Base-by-base conservation (phyloP, 2,113 vertebrate species). In the Anarrhichthys ocellatus region DNA sequence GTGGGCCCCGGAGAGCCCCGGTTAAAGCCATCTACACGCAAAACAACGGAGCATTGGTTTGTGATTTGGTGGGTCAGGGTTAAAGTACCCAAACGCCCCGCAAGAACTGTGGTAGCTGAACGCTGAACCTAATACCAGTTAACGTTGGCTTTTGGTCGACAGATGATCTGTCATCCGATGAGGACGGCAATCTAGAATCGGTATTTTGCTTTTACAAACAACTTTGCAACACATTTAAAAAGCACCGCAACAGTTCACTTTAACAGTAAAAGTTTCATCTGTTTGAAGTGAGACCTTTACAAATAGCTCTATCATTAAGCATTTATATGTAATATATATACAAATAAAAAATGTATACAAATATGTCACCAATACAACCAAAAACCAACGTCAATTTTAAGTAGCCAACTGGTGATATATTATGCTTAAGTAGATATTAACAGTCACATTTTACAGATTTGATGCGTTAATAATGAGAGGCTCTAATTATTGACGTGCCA, bases 21-120 rank as follows among this genome's bases (percentile, higher is more conserved):
- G 96, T 97, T 99, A 97, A 96, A 99, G 91, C 97, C 96, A 97
- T 99, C 98, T 99, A 97, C 54, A 88, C 29, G 96, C 95, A 97
- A 97, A 96, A 97, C 96, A 98, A 97, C 93, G 94, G 34, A 91
- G 87, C 64, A 85, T 73, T n/a, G 64, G 66, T 87, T 76, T 74
- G 85, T 80, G 54, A 88, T 56, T 59, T 1, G 18, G 54, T 32
- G 22, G 20, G n/a, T 50, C 29, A 65, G 17, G 2, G 14, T 14
- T 5, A 9, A 71, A 40, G 44, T 15, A 66, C 32, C 66, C 10
- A 75, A 0, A 54, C 0, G 42, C 20, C 50, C 22, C 9, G n/a
- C 27, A 54, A 48, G 9, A 68, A 52, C 66, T 34, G 27, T 17
- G 7, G 27, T 7, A 56, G 24, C 38, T 77, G 27, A 78, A 42